phyloP scores from a whole-genome alignment of 2,797 vertebrate species.

The Eulemur albifrons region DNA sequence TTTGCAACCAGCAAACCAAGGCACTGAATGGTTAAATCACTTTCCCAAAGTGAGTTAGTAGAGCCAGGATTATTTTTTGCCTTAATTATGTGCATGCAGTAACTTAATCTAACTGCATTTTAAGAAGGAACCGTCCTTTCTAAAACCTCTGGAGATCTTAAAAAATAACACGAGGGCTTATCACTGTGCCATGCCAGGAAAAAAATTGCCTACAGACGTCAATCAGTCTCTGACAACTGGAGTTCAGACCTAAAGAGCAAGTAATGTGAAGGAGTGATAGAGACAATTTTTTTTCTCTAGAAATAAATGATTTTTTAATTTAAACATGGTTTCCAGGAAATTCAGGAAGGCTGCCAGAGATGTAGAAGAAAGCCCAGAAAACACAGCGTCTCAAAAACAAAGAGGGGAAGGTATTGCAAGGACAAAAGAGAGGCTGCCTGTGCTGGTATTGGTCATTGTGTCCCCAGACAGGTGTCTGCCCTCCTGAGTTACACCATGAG shows the following conservation, averaged over 20 bases:
- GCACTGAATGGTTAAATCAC: background rate
- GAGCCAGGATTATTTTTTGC: background rate
- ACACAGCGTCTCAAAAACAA: background rate
- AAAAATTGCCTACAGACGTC: background rate
- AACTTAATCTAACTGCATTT: background rate
- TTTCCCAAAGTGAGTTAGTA: background rate
- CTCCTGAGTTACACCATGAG: background rate
- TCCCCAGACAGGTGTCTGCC: background rate
- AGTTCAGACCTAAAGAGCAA: background rate
- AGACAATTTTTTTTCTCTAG: background rate
- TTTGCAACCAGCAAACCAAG: background rate
- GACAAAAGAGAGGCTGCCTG: background rate
- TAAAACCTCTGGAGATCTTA: background rate
- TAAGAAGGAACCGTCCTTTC: background rate
- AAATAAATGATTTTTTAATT: background rate
- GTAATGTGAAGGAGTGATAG: background rate
- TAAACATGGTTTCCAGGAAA: background rate
- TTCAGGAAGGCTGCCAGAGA: background rate
- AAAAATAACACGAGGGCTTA: background rate
- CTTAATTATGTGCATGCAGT: fast-evolving
- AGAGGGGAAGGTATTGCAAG: background rate
- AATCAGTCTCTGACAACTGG: background rate
- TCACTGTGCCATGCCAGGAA: background rate
- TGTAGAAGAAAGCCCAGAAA: background rate
- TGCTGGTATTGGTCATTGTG: background rate